These are phyloP conservation scores for Brotula barbata DNA, from an alignment of 2,797 vertebrate genomes.

Conservation along the genomic window DNA sequence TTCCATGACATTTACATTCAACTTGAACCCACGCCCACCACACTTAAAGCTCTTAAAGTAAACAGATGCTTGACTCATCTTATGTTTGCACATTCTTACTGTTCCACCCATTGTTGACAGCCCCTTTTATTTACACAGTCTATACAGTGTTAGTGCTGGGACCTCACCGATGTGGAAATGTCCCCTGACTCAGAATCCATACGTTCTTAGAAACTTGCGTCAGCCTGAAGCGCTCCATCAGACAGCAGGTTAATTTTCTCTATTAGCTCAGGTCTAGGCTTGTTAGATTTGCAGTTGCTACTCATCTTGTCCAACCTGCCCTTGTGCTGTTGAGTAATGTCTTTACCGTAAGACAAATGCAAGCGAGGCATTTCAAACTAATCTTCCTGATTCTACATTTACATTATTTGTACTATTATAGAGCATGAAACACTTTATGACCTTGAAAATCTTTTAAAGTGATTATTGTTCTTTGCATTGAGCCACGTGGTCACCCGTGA, in stretches of 20 bases:
- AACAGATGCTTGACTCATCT: background rate
- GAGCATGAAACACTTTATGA: no score
- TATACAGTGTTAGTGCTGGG: no score
- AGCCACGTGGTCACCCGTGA: background rate
- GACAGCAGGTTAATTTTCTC: constrained; percentile 21
- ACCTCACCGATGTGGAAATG: no score
- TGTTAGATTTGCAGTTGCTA: constrained; percentile 28
- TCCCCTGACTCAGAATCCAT: no score
- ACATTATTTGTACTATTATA: no score
- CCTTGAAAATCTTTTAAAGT: background rate
- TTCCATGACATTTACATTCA: constrained; percentile 20
- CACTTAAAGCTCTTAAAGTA: no score
- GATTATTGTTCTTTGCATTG: background rate
- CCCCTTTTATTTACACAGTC: background rate
- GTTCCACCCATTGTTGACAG: constrained; percentile 18
- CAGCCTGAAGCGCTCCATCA: background rate
- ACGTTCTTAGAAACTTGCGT: constrained; percentile 31
- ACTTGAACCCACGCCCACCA: no score
- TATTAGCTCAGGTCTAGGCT: constrained; percentile 49
- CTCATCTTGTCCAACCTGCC: constrained; percentile 44
- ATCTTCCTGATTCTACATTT: no score
- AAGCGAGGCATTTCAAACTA: no score
- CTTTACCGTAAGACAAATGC: no score
- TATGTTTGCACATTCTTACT: constrained; percentile 35
- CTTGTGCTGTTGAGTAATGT: constrained; percentile 22